Conservation (phyloP, 2,797 vertebrate genomes). For the Sylvia borin region DNA sequence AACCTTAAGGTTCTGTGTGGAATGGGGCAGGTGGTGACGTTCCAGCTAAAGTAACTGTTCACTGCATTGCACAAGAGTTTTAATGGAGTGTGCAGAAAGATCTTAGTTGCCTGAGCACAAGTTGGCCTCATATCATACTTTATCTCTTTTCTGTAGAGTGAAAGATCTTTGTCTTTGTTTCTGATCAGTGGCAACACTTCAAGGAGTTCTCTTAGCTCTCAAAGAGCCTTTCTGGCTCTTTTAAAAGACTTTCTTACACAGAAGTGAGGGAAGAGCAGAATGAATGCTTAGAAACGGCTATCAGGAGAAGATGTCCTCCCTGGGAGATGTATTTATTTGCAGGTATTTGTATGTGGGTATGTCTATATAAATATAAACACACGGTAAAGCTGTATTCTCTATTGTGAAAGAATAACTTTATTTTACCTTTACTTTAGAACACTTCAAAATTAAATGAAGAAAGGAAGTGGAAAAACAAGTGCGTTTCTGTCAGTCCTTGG, state of each 20-base stretch:
- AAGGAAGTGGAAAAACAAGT: not conserved
- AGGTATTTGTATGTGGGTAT: not conserved
- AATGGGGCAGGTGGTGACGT: not conserved
- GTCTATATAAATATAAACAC: not conserved
- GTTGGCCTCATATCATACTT: accelerated
- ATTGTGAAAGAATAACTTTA: not conserved
- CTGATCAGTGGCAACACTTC: not conserved
- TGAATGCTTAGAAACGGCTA: not conserved
- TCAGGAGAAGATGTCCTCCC: not conserved
- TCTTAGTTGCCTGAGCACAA: not conserved
- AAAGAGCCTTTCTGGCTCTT: not conserved
- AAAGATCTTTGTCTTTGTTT: not conserved
- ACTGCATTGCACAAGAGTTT: not conserved
- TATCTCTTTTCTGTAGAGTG: not conserved
- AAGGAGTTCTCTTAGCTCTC: not conserved
- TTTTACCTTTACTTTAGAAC: not conserved
- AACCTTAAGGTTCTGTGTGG: not conserved
- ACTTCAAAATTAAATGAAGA: not conserved
- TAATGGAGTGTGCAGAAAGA: not conserved
- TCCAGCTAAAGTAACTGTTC: not conserved
- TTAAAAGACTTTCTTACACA: not conserved
- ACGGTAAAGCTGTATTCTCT: not conserved
- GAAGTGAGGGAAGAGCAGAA: not conserved
- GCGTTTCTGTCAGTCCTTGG: not conserved
- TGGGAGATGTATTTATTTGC: not conserved